Base-by-base conservation (phyloP, 1,140 invertebrate species). In the Eupristina koningsbergeri region DNA sequence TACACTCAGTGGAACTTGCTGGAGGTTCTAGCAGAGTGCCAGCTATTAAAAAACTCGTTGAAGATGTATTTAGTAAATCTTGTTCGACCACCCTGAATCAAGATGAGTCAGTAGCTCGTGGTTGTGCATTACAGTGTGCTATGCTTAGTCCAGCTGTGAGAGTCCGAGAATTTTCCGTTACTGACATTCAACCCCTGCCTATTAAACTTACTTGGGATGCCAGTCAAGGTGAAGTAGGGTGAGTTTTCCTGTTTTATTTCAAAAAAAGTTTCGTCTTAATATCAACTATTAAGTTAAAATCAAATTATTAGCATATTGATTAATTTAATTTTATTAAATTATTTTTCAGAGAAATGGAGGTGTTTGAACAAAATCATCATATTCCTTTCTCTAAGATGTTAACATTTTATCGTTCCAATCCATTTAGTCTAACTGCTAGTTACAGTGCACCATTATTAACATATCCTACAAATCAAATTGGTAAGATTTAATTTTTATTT, bases 1-100 rank as follows among this genome's bases (percentile, higher is more conserved):
- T 99, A 84, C 94, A 97, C 90, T 95, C 97, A 3, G 97, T 99
- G 26, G 99, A 99, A 93, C 95, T 99, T 86, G 97, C 99, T 63
- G 99, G 99, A 84, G 99, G 99, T 58, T 98, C 97, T 15, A 97
- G 96, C 63, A 95, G 99, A 87, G 96, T 99, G 89, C 99, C 99
- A 29, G 95, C 96, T 3, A 96, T 99, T 31, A 99, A 99, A 92
- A 92, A 94, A 47, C 89, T 98, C 15, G 96, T 99, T 84, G 96
- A 98, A 89, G 95, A 97, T 90, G 94, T 98, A 0, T 98, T 98
- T 91, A 95, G 95, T 29, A 97, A 97, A 88, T 93, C 95, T 74
- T 95, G 97, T 29, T 98, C 97, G 64, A 99, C 98, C 1, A 99
- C 99, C 26, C 92, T 99, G 41, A 99, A 99, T 93, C 96, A 99